Percentiles rank a stretch among this genome's conserved stretches.
Evolutionary conservation across 2,113 vertebrate species (phyloP).

Genomic region (Mus spicilegus): DNA sequence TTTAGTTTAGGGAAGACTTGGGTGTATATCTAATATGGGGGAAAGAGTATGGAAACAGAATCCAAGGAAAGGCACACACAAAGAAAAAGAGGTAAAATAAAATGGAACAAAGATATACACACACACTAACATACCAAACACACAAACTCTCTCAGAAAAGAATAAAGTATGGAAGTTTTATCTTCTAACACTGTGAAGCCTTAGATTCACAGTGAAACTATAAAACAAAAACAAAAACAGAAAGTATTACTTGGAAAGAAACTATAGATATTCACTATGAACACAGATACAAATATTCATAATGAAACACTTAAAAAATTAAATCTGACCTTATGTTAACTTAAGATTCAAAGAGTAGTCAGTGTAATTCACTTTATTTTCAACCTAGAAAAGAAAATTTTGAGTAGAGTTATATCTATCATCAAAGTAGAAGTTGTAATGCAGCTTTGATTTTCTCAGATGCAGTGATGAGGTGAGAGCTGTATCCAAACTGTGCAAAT

Average conservation of each 20-base stretch:
- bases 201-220: background rate
- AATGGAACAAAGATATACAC: background rate
- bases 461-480: too few species aligned
- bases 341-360: background rate
- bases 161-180: background rate
- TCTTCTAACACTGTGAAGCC: background rate
- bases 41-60: background rate
- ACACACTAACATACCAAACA: background rate
- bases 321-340: slow-evolving; percentile 31
- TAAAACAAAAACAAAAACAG: background rate
- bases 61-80: background rate
- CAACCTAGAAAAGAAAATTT: background rate
- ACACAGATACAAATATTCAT: slow-evolving; percentile 4
- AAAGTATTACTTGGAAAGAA: slow-evolving; percentile 1
- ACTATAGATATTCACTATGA: background rate
- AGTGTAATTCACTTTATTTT: background rate
- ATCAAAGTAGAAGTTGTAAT: background rate
- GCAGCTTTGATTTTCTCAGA: too few species aligned
- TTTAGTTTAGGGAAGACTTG: background rate
- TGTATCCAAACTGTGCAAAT: too few species aligned
- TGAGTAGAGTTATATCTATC: background rate
- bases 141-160: background rate
- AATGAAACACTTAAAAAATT: background rate
- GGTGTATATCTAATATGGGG: background rate
- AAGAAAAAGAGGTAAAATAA: background rate